Evolutionary conservation across 2,888 invertebrate species (phyloP).

Genomic region (Poecilobothrus nobilitatus): DNA sequence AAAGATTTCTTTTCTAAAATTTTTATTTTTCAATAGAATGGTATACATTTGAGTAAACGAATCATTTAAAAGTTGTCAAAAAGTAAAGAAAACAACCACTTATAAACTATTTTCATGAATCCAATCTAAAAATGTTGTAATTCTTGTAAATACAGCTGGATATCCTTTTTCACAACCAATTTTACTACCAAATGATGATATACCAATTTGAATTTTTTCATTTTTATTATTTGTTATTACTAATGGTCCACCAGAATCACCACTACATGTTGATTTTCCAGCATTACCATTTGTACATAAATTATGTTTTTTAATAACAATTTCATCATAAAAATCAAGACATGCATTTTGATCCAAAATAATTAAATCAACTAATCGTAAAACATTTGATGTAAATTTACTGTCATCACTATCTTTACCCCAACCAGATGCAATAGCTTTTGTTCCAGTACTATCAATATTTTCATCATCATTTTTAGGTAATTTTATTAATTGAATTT

Average conservation of each 20-base stretch:
- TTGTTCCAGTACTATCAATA: conserved; percentile 20
- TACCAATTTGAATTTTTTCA: conserved; percentile 28
- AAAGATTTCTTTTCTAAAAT: too few relatives aligned
- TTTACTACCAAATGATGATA: conserved; percentile 33
- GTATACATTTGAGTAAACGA: too few relatives aligned
- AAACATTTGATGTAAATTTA: conserved; percentile 20
- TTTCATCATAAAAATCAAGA: conserved; percentile 7
- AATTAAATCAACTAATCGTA: conserved; percentile 13
- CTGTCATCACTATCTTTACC: conserved; percentile 30
- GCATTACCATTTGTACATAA: conserved; percentile 26
- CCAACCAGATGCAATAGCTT: conserved; percentile 35
- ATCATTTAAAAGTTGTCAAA: too few relatives aligned
- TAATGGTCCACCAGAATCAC: conserved; percentile 40
- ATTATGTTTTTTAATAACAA: conserved; percentile 24
- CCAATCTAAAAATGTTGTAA: conserved; percentile 31
- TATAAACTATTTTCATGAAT: conserved; percentile 24
- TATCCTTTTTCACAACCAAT: conserved; percentile 31
- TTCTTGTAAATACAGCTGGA: conserved; percentile 33
- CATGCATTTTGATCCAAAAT: conserved; percentile 13
- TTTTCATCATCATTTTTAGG: conserved; percentile 8
- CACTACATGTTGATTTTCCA: conserved; percentile 33
- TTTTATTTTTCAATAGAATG: too few relatives aligned
- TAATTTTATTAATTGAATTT: conserved; percentile 14
- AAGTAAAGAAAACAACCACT: too few relatives aligned
- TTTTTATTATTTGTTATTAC: conserved; percentile 18